Base-by-base conservation (phyloP, 2,888 invertebrate genomes). In the Melipona beecheii region DNA sequence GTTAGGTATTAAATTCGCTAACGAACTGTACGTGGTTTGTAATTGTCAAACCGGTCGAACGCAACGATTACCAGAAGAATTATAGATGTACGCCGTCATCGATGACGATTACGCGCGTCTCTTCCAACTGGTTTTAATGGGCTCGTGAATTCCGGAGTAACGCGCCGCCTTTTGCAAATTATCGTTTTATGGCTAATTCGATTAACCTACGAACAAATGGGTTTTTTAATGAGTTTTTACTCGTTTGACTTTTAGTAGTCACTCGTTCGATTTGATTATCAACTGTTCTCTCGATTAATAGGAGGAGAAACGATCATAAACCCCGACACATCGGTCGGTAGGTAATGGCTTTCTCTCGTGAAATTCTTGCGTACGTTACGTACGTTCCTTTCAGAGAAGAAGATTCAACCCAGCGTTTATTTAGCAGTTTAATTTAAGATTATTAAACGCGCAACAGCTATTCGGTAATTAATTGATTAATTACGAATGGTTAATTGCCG, bases 1-100 rank as follows among this genome's bases (percentile, higher is more conserved):
- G 43, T 86, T 19, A 24, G 86, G 87, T 83, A 92, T 92, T 93
- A 92, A 92, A 92, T 92, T 92, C 91, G 85, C 93, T 92, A 93
- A 92, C 93, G 92, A 93, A 93, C 92, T 91, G 78, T 87, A 86
- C 62, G 85, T 71, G 84, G 87, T 86, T 89, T 87, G 86, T 89
- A 89, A 89, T 87, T 87, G 87, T 76, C 85, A 83, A 88, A 86
- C 82, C 81, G 87, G 62, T 81, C 64, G 84, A 87, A 89, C 84
- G 86, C 87, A 88, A 88, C 86, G 87, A 89, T 88, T 88, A 81
- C 74, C 54, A 69, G 74, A 81, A 84, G 86, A 89, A 78, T 84
- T 89, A 89, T 87, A 70, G 80, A 62, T 74, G 77, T 72, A 71
- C 73, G 78, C 79, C 79, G 85, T 86, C 84, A 77, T 73, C 71